Conservation (phyloP, 2,797 vertebrate genomes). For the Sarcoramphus papa region DNA sequence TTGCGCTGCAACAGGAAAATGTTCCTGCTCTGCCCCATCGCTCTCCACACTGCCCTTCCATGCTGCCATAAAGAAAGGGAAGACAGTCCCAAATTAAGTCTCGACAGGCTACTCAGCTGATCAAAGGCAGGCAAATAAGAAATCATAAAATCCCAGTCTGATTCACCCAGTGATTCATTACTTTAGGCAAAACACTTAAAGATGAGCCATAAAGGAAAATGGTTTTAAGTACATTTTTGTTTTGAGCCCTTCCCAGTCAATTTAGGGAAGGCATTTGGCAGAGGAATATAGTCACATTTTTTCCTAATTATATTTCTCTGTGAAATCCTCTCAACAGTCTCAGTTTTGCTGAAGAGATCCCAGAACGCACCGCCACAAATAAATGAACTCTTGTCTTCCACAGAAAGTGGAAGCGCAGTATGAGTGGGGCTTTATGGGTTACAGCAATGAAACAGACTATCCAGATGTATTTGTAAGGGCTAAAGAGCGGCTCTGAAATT, state of each 20-base stretch:
- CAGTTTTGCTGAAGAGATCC: not conserved
- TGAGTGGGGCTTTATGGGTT: not conserved
- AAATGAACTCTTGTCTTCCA: not conserved
- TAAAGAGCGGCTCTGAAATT: not conserved
- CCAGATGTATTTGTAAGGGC: not conserved
- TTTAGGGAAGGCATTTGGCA: constrained; percentile 44
- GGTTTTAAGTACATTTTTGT: constrained; percentile 46
- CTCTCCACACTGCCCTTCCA: not conserved
- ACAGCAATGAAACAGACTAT: not conserved
- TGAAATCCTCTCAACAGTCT: constrained; percentile 25
- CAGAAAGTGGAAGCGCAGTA: not conserved
- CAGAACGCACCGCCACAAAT: not conserved
- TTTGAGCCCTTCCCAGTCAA: constrained; percentile 48
- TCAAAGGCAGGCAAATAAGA: constrained; percentile 49
- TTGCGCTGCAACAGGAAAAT: not conserved
- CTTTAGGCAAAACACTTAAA: constrained; percentile 55
- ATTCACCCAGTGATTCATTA: constrained; percentile 50
- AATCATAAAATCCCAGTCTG: constrained; percentile 39
- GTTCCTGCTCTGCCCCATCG: not conserved
- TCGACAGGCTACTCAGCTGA: constrained; percentile 24
- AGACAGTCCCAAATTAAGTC: constrained; percentile 20
- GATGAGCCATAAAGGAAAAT: constrained; percentile 55
- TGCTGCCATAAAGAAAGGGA: not conserved
- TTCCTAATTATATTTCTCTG: constrained; percentile 51
- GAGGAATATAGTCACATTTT: constrained; percentile 41